Evolutionary conservation across 2,888 invertebrate species (phyloP).

Genomic region (Trissolcus japonicus): DNA sequence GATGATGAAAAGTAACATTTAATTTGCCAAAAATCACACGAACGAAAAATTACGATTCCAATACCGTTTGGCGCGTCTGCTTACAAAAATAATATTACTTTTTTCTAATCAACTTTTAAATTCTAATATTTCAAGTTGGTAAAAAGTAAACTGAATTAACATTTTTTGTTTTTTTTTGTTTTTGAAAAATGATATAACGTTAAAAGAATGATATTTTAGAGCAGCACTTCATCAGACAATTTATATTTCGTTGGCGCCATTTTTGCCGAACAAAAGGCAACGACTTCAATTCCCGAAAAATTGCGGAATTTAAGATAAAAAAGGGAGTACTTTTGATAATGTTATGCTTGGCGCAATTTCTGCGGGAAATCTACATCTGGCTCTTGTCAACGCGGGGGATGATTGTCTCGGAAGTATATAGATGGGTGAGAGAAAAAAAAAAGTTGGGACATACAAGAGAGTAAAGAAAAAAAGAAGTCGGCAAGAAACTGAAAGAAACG

Average conservation of each 20-base stretch:
- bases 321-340: slow-evolving; percentile 10
- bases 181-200: no score
- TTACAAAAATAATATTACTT: not conserved
- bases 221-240: slow-evolving; percentile 32
- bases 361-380: slow-evolving; percentile 52
- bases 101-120: not conserved
- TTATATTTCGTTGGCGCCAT: slow-evolving; percentile 22
- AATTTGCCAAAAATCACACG: slow-evolving; percentile 11
- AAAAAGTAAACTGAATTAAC: no score
- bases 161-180: no score
- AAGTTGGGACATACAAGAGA: slow-evolving; percentile 12
- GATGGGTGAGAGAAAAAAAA: slow-evolving; percentile 10
- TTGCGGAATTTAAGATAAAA: slow-evolving; percentile 30
- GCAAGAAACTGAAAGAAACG: slow-evolving; percentile 17
- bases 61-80: not conserved
- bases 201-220: not conserved
- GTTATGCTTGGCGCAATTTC: slow-evolving; percentile 29
- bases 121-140: no score
- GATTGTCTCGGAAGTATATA: slow-evolving; percentile 50
- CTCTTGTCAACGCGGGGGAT: slow-evolving; percentile 41
- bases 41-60: not conserved
- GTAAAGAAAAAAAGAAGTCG: slow-evolving; percentile 13
- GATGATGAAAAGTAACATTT: slow-evolving; percentile 13
- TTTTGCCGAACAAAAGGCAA: slow-evolving; percentile 30
- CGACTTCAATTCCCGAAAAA: slow-evolving; percentile 41